These are phyloP conservation scores for Mixornis gularis DNA, from an alignment of 2,113 vertebrate species.

Conservation along the genomic window DNA sequence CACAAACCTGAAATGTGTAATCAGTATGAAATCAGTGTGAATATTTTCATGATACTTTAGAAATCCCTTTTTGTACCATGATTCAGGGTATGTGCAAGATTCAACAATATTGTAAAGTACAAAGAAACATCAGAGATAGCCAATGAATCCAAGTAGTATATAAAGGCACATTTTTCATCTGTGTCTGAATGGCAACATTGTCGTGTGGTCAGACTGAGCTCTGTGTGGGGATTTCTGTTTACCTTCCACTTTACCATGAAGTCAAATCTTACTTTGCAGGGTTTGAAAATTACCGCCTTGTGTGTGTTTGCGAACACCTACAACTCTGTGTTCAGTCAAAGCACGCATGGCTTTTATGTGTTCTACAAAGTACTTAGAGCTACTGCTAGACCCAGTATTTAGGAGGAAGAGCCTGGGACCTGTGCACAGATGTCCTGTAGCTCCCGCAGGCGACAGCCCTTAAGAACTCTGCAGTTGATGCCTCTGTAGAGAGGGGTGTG, in stretches of 20 bases:
- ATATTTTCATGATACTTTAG: background rate
- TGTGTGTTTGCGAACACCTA: background rate
- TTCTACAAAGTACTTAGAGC: background rate
- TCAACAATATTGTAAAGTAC: background rate
- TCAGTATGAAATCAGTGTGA: background rate
- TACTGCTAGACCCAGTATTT: background rate
- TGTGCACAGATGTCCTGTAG: rapidly evolving
- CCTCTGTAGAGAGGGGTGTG: rapidly evolving
- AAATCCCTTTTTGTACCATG: background rate
- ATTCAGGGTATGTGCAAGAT: background rate
- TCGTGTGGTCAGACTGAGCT: background rate
- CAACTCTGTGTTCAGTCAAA: background rate
- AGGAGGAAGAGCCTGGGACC: background rate
- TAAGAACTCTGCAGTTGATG: background rate
- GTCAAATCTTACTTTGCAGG: background rate
- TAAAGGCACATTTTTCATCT: background rate
- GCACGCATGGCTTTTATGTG: rapidly evolving
- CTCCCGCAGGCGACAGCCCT: rapidly evolving
- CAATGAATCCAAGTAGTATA: background rate
- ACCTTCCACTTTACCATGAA: background rate
- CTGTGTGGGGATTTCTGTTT: background rate
- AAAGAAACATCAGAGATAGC: background rate
- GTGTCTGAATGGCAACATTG: background rate
- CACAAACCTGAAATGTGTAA: rapidly evolving
- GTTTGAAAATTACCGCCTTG: background rate